These are phyloP conservation scores for Drosophila borborema DNA, from an alignment of 2,888 invertebrate species.

Conservation along the genomic window DNA sequence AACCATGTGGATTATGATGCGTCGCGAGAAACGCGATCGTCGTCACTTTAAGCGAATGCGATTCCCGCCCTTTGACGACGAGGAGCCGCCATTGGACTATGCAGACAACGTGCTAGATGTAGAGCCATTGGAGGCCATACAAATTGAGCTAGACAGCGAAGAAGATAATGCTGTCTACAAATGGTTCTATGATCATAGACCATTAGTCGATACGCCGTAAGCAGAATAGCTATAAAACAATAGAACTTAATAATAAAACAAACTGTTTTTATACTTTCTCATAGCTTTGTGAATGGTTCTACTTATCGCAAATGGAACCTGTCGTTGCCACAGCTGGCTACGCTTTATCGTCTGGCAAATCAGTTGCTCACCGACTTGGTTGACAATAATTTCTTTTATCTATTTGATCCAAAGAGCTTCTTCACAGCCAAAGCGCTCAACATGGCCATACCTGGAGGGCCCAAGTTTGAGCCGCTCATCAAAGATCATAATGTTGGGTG, in stretches of 20 bases:
- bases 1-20: constrained; percentile 99
- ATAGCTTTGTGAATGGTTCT: constrained; percentile 95
- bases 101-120: constrained; percentile 99
- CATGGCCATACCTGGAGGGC: constrained; percentile 99
- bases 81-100: constrained; percentile 99
- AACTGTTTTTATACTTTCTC: constrained; percentile 20
- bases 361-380: constrained; percentile 98
- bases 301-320: constrained; percentile 99
- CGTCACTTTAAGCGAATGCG: constrained; percentile 99
- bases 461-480: constrained; percentile 99
- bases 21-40: constrained; percentile 98
- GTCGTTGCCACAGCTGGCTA: constrained; percentile 98
- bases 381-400: constrained; percentile 99
- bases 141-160: constrained; percentile 98
- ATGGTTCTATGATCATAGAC: constrained; percentile 99
- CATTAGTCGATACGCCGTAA: constrained; percentile 95
- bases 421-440: constrained; percentile 99
- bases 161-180: constrained; percentile 96
- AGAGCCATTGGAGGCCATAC: constrained; percentile 99
- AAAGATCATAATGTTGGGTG: constrained; percentile 98
- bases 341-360: constrained; percentile 98
- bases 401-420: constrained; percentile 99
- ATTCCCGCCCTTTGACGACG: constrained; percentile 99
- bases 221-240: constrained; percentile 42
- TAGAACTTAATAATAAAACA: neutral